Conservation (phyloP, 2,113 vertebrate genomes). For the Atherinomorus stipes region DNA sequence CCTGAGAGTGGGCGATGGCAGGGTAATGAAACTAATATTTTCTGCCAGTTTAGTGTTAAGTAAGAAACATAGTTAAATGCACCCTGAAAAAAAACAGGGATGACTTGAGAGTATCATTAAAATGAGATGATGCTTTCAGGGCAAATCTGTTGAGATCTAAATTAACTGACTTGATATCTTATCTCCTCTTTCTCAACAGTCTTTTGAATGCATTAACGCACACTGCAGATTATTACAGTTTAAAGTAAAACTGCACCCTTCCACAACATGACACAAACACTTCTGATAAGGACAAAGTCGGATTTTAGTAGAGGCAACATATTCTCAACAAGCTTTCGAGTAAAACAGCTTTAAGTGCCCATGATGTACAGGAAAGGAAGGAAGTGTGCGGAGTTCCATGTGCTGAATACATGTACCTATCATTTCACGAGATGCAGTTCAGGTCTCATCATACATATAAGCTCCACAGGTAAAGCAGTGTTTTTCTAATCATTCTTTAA, state of each 20-base stretch:
- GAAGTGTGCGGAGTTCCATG: not conserved
- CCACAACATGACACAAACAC: not conserved
- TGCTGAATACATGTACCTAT: not conserved
- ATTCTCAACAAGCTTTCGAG: too few relatives aligned
- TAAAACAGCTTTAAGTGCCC: too few relatives aligned
- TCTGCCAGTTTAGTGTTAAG: conserved; percentile 30
- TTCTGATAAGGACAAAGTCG: not conserved
- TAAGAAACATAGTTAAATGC: conserved; percentile 26
- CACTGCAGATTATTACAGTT: not conserved
- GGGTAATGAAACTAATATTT: conserved; percentile 62
- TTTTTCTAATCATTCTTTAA: not conserved
- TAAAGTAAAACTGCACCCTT: not conserved
- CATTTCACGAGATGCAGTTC: not conserved
- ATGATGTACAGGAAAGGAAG: not conserved
- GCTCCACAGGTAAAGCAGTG: not conserved
- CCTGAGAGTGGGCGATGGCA: conserved; percentile 59
- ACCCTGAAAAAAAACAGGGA: not conserved
- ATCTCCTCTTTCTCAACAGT: not conserved
- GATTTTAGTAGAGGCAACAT: too few relatives aligned
- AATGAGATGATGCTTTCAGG: conserved; percentile 13
- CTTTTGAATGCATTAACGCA: too few relatives aligned
- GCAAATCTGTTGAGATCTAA: not conserved
- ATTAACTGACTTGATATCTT: not conserved
- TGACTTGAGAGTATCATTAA: not conserved
- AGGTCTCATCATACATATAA: not conserved